A percentile compares a stretch with the other conserved stretches of the same genome.
phyloP scores from a whole-genome alignment of 2,797 vertebrate genomes.

The Ctenosaura bakeri region DNA sequence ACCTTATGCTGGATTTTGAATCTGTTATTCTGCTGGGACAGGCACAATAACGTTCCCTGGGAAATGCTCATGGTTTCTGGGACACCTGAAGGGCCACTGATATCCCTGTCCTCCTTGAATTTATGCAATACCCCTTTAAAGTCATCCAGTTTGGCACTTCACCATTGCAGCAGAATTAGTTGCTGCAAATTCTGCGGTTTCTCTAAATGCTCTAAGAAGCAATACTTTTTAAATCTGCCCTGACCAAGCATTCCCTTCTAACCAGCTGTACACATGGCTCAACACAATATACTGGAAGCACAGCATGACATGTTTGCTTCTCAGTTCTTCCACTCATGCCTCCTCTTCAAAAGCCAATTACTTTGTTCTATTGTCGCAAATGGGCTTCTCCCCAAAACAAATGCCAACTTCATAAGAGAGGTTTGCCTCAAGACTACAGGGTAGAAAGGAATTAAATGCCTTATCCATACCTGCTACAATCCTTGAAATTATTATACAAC shows the following conservation, averaged over 20 bases:
- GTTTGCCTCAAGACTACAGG: too few relatives aligned
- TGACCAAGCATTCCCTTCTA: not conserved
- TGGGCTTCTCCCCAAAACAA: not conserved
- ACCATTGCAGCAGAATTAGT: not conserved
- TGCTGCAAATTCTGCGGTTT: not conserved
- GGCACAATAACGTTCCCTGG: too few relatives aligned
- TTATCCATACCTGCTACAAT: not conserved
- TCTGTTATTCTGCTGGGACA: too few relatives aligned
- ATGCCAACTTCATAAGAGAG: too few relatives aligned
- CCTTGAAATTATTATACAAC: not conserved
- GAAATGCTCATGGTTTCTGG: too few relatives aligned
- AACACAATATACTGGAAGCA: not conserved
- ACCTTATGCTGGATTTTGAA: too few relatives aligned
- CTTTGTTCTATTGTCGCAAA: not conserved
- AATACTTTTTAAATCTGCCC: not conserved
- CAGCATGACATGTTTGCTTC: not conserved
- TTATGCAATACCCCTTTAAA: too few relatives aligned
- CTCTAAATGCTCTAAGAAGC: not conserved
- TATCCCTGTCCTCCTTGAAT: not conserved
- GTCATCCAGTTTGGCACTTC: not conserved
- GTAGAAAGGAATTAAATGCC: not conserved
- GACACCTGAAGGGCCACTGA: not conserved
- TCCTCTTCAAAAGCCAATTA: not conserved
- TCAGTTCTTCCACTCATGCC: too few relatives aligned
- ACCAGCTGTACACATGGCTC: not conserved